Conservation (phyloP, 2,888 invertebrate species). For the Campoplex capitator region DNA sequence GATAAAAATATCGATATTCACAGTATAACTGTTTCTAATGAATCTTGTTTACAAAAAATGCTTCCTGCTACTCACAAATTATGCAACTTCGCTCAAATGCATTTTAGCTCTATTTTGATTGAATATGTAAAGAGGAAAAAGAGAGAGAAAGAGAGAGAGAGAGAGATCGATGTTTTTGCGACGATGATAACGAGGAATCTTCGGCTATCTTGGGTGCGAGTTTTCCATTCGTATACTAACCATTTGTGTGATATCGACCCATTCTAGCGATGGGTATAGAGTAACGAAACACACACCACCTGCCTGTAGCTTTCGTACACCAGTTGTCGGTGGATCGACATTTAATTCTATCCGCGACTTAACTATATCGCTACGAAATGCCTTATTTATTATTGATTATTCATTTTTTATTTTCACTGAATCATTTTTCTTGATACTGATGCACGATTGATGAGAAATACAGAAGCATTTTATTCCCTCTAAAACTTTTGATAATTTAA, state of each 20-base stretch:
- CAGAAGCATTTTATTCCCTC: not conserved
- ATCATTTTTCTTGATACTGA: not conserved
- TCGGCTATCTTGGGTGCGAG: constrained; percentile 45
- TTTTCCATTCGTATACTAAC: constrained; percentile 73
- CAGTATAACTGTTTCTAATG: not conserved
- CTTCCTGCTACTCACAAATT: not conserved
- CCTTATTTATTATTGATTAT: not conserved
- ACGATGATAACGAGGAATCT: constrained; percentile 70
- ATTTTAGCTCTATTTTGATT: not conserved
- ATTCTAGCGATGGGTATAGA: constrained; percentile 60
- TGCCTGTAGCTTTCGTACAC: constrained; percentile 3
- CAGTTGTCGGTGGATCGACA: constrained; percentile 27
- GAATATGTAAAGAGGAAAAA: not conserved
- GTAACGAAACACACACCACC: constrained; percentile 18
- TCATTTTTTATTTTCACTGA: not conserved
- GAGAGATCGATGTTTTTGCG: constrained; percentile 78
- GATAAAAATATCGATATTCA: not conserved
- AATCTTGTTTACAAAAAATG: not conserved
- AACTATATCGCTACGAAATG: constrained; percentile 24
- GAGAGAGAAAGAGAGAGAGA: constrained; percentile 28
- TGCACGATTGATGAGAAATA: not conserved
- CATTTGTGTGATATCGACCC: constrained; percentile 73
- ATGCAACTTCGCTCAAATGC: not conserved
- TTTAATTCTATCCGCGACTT: constrained; percentile 12
- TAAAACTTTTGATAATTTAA: not conserved